Evolutionary conservation across 1,140 invertebrate genomes (phyloP).

Genomic region (Vanessa atalanta): DNA sequence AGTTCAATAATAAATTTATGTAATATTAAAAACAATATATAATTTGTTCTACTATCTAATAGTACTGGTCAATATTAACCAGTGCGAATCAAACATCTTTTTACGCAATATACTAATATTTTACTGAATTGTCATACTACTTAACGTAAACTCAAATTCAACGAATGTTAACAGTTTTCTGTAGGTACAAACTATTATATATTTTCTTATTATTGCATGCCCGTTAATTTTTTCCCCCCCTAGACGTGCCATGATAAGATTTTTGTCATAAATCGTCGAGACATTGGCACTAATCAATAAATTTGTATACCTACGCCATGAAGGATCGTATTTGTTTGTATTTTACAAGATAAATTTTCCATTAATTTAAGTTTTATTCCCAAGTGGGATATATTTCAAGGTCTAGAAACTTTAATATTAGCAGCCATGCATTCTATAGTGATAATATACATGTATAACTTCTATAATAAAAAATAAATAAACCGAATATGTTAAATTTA

Average conservation of each 20-base stretch:
- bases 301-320: neutral
- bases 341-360: neutral
- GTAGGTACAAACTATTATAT: too few relatives aligned
- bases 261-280: neutral
- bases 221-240: neutral
- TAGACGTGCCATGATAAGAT: slow-evolving; percentile 6
- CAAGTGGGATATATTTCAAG: neutral
- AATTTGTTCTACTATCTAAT: too few relatives aligned
- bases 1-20: too few relatives aligned
- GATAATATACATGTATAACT: too few relatives aligned
- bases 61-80: too few relatives aligned
- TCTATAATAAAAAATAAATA: too few relatives aligned
- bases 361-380: neutral
- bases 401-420: neutral
- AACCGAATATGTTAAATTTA: too few relatives aligned
- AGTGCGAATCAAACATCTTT: too few relatives aligned
- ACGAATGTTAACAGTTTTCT: neutral
- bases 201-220: neutral
- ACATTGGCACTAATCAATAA: slow-evolving; percentile 14
- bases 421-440: neutral
- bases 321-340: neutral
- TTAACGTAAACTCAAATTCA: too few relatives aligned
- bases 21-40: too few relatives aligned
- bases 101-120: too few relatives aligned
- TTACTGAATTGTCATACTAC: too few relatives aligned